Base-by-base conservation (phyloP, 2,113 vertebrate species). In the Myotis lucifugus region DNA sequence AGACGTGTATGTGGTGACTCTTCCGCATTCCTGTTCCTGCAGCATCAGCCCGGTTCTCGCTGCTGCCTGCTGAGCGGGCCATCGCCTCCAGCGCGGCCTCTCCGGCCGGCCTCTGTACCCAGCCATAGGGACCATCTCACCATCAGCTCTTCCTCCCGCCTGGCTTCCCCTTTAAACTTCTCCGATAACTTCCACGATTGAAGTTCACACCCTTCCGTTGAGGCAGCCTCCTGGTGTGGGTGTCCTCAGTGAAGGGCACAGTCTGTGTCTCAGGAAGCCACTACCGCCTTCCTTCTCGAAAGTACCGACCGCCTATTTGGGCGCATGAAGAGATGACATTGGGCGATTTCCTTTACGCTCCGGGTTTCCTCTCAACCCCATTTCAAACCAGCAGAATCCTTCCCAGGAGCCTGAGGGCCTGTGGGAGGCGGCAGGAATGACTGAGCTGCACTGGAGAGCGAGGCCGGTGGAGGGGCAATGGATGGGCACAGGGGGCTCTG, bases 1-100 rank as follows among this genome's bases (percentile, higher is more conserved):
- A n/a, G 52, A 4, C 6, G 4, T 4, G 6, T 18, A 0, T 29
- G 6, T 27, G 27, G 29, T 14, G 3, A 10, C 23, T 42, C n/a
- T 67, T 48, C 52, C 37, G 25, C 21, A 2, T 32, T 61, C 17
- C 52, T 48, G 25, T 17, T 14, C 14, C 56, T 14, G 1, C 32
- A 29, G 70, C 2, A 0, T 52, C 29, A 19, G 14, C 61, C 37
- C 5, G 11, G n/a, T 40, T 56, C 52, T 81, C 6, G 10, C 6
- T 15, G 77, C 70, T 66, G 54, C 32, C 64, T 56, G 13, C 34
- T 3, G 1, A 0, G 54, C 11, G 40, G 12, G 13, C 3, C 32
- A 1, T 6, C 0, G 52, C 25, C 17, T 17, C 3, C 9, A 40
- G 50, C 42, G 5, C 2, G 17, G 23, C 40, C 81, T 19, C 0